These are phyloP conservation scores for Scomber japonicus DNA, from an alignment of 2,113 vertebrate species.

Conservation along the genomic window DNA sequence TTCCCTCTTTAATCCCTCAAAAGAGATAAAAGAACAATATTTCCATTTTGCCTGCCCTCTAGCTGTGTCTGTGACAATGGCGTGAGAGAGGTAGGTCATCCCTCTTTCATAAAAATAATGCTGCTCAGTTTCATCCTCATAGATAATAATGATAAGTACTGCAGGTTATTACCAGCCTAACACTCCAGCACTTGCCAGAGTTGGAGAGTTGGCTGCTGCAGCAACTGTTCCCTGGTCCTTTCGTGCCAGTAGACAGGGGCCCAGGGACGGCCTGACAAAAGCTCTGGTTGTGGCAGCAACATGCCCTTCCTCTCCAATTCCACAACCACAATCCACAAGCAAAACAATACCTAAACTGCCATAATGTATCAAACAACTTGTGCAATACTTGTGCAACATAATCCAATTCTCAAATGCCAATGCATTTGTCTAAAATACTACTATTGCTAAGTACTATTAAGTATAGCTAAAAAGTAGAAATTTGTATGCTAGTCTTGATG, in stretches of 20 bases:
- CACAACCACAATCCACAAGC: constrained; percentile 44
- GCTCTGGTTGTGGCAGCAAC: constrained; percentile 36
- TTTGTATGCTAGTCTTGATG: background rate
- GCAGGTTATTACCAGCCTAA: constrained; percentile 47
- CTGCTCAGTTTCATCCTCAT: constrained; percentile 37
- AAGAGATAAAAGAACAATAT: constrained; percentile 70
- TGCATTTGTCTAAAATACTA: background rate
- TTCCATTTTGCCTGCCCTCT: constrained; percentile 59
- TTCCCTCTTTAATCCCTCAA: constrained; percentile 57
- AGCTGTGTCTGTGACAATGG: constrained; percentile 56
- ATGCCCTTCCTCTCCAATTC: constrained; percentile 29
- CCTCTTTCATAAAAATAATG: constrained; percentile 44
- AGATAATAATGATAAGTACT: constrained; percentile 35
- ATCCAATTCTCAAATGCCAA: constrained; percentile 11
- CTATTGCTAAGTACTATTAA: background rate
- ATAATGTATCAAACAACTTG: constrained; percentile 26
- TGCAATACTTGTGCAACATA: constrained; percentile 32
- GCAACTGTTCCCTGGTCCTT: constrained; percentile 16
- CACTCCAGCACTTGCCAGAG: constrained; percentile 27
- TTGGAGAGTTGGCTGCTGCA: constrained; percentile 45
- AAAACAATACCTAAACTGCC: constrained; percentile 36
- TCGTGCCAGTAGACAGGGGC: constrained; percentile 15
- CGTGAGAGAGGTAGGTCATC: constrained; percentile 52
- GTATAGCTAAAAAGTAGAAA: too few species aligned
- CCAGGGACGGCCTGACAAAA: constrained; percentile 48